Conservation (phyloP, 2,113 vertebrate species). For the Pangasianodon hypophthalmus region DNA sequence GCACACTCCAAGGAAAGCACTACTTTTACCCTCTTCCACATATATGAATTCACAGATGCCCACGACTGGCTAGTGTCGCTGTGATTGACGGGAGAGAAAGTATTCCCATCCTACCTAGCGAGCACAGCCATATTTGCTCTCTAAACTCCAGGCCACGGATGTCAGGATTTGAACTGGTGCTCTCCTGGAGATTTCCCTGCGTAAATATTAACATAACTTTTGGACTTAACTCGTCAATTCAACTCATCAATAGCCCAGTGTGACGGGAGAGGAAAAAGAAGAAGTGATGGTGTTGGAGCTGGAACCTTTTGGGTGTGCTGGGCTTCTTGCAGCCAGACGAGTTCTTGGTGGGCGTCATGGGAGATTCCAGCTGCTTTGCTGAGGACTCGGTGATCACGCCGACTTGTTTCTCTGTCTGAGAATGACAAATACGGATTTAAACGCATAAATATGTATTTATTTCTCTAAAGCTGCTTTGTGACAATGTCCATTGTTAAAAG, state of each 20-base stretch:
- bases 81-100: background rate
- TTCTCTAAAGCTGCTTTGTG: too few species aligned
- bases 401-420: slow-evolving; percentile 81
- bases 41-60: background rate
- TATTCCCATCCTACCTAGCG: background rate
- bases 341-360: slow-evolving; percentile 77
- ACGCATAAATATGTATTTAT: background rate
- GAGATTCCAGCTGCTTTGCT: slow-evolving; percentile 74
- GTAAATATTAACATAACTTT: too few species aligned
- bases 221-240: background rate
- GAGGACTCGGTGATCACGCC: slow-evolving; percentile 72
- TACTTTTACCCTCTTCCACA: background rate
- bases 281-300: background rate
- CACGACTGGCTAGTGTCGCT: background rate
- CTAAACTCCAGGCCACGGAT: background rate
- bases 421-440: background rate
- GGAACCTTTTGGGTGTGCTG: slow-evolving; percentile 72
- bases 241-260: too few species aligned
- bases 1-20: background rate
- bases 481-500: too few species aligned
- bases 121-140: background rate
- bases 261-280: background rate
- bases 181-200: background rate
- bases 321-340: slow-evolving; percentile 80
- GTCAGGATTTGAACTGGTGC: background rate